Base-by-base conservation (phyloP, 2,113 vertebrate species). In the Mellivora capensis region DNA sequence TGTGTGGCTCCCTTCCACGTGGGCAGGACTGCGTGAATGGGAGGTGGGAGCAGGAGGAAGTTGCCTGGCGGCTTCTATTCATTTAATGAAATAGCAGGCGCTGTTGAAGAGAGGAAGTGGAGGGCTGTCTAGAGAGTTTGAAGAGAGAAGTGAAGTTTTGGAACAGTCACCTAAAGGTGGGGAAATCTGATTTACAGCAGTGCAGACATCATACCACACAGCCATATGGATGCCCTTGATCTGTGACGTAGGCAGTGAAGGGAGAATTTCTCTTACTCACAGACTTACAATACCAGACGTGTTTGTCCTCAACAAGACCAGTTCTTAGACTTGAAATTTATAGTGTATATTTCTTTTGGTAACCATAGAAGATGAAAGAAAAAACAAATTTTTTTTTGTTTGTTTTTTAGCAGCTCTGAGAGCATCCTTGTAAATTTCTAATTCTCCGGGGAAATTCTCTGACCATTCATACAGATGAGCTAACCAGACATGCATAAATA, bases 381-480 rank as follows among this genome's bases (percentile, higher is more conserved):
- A 34, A 76, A 67, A 6, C 3, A 23, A 77, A 20, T n/a, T 27
- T 25, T 89, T 87, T 52, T 76, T 52, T n/a, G n/a, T n/a, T 20
- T 79, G 49, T 12, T 69, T 93, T 84, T 69, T 76, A 76, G 67
- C 3, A 27, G 1, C 34, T 89, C 69, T 80, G 52, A 96, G 57
- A n/a, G 7, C 62, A 92, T 72, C 42, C 47, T 49, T 64, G 7
- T 61, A 77, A 42, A 29, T 39, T 1, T 59, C 93, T 57, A 0
- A 0, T 31, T 57, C 49, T 82, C 72, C 17, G 84, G 82, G 69
- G 86, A 49, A 49, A 95, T 59, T 44, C 61, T 91, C 57, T 5
- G 0, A 14, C 47, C 3, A 2, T 6, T 0, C 59, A 86, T 37
- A 34, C 59, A 76, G 94, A 64, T 15, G 0, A 21, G 2, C 1